Base-by-base conservation (phyloP, 1,140 invertebrate species). In the Drosophila triauraria region DNA sequence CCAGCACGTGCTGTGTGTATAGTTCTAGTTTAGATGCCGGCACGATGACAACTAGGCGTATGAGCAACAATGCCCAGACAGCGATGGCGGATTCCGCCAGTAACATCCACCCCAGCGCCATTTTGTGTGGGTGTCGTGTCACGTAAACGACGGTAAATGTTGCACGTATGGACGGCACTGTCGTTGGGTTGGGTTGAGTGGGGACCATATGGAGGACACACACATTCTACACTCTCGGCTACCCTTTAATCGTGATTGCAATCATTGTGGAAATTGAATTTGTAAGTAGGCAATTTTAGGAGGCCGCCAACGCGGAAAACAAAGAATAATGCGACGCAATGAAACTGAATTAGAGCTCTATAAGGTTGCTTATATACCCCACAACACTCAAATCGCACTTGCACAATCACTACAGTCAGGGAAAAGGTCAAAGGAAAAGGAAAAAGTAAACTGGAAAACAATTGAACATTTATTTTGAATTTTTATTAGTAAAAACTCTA, bases 261-360 rank as follows among this genome's bases (percentile, higher is more conserved):
- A 81, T 85, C 82, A 84, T 85, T 85, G 78, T 85, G 82, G 82
- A 85, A 85, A 85, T 85, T 85, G 82, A 85, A 85, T 85, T 85
- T 85, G 68, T 85, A 85, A 85, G 82, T 81, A 85, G 82, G 82
- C 82, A 85, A 85, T 85, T 85, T 85, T 47, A 69, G 81, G 43
- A 54, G n/a, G 32, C 35, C 38, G 47, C 23, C 6, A 30, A 30
- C 58, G 78, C 64, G 69, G 56, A 70, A 75, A 80, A 85, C 85
- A 81, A 85, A 80, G 78, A 85, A 81, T 85, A 81, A 75, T 81
- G 78, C 64, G 62, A 51, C 82, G 64, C 77, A 78, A 85, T 85
- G 64, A 67, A 85, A 81, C 74, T 71, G 79, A 85, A 85, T 81
- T 78, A 81, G 74, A 62, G 75, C 43, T 62, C 17, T 56, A 32